These are phyloP conservation scores for Brachypalpus laphriformis DNA, from an alignment of 2,888 invertebrate species.

Conservation along the genomic window DNA sequence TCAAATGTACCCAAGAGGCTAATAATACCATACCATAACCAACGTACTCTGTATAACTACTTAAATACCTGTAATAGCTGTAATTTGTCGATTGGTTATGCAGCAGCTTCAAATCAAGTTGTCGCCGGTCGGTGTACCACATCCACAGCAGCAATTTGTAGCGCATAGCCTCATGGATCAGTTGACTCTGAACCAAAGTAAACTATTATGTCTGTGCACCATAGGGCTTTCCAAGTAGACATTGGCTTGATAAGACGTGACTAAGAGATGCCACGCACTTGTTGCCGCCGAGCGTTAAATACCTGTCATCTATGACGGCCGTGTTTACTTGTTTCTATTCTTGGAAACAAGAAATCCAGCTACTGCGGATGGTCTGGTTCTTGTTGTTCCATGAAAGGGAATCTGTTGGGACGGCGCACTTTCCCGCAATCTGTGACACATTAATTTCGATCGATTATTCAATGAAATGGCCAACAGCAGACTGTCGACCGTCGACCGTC, in stretches of 20 bases:
- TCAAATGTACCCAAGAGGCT: conserved; percentile 43
- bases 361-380: conserved; percentile 32
- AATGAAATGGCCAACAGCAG: conserved; percentile 44
- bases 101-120: conserved; percentile 70
- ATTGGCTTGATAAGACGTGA: conserved; percentile 63
- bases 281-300: conserved; percentile 56
- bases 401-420: conserved; percentile 58
- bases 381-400: conserved; percentile 62
- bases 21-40: conserved; percentile 47
- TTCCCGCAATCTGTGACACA: conserved; percentile 66
- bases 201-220: conserved; percentile 58
- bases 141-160: conserved; percentile 51
- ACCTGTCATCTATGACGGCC: conserved; percentile 65
- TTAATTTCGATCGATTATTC: conserved; percentile 69
- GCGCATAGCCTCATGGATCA: conserved; percentile 40
- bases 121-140: conserved; percentile 53
- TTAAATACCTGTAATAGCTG: conserved; percentile 60
- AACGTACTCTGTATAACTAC: conserved; percentile 31
- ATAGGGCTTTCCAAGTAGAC: conserved; percentile 37
- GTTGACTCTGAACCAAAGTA: conserved; percentile 55
- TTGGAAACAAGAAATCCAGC: conserved; percentile 57
- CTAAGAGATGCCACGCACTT: conserved; percentile 63
- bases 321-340: conserved; percentile 51
- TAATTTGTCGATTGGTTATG: conserved; percentile 69
- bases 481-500: not conserved